phyloP scores from a whole-genome alignment of 2,113 vertebrate genomes.

The Cheilinus undulatus region DNA sequence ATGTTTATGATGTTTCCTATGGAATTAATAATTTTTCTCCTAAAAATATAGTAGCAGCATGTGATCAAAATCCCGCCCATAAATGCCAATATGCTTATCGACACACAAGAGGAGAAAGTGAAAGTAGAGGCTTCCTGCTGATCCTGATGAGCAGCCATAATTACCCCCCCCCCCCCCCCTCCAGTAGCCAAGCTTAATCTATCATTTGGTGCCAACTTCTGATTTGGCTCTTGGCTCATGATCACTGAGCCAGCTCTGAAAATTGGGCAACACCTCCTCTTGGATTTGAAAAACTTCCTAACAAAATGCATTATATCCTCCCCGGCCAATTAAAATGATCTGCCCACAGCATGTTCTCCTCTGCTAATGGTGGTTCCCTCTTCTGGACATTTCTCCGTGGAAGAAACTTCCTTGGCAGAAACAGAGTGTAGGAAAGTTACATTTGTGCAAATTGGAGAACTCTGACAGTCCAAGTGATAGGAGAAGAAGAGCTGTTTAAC shows the following conservation, averaged over 20 bases:
- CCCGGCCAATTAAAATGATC: conserved; percentile 24
- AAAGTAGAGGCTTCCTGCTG: conserved; percentile 13
- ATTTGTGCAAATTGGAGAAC: conserved; percentile 6
- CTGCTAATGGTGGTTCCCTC: neutral
- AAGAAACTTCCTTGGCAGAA: conserved; percentile 8
- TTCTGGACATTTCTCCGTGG: conserved; percentile 8
- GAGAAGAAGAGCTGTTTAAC: neutral
- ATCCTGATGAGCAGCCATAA: conserved; percentile 16
- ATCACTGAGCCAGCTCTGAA: conserved; percentile 28
- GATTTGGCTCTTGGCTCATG: conserved; percentile 30
- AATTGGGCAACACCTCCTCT: conserved; percentile 8
- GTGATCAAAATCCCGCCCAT: conserved; percentile 15
- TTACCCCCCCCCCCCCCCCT: neutral
- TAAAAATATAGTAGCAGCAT: conserved; percentile 1
- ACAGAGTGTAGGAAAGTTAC: neutral
- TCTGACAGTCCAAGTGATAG: neutral
- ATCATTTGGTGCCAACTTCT: conserved; percentile 23
- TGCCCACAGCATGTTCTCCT: conserved; percentile 5
- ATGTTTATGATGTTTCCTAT: neutral
- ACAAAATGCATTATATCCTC: conserved; percentile 23
- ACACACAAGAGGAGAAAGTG: conserved; percentile 10
- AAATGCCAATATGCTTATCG: conserved; percentile 11
- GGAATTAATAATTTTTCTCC: conserved; percentile 12
- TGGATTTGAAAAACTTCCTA: conserved; percentile 29
- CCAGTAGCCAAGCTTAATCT: conserved; percentile 5